Percentiles rank a stretch among this genome's conserved stretches.
Conservation (phyloP, 2,113 vertebrate genomes). For the Monarcha castaneiventris region DNA sequence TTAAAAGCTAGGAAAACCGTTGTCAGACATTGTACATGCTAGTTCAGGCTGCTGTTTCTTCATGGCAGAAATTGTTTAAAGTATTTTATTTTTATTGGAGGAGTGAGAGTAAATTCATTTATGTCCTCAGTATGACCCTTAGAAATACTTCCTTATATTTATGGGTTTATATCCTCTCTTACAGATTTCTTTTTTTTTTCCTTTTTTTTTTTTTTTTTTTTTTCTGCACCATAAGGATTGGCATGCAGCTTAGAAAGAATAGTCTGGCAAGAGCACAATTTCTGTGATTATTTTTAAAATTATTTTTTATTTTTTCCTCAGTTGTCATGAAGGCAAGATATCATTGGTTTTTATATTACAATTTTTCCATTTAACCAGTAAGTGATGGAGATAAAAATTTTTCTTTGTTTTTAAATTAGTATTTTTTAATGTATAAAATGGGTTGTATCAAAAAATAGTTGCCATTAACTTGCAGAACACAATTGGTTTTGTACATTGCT, state of each 20-base stretch:
- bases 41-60: constrained; percentile 40
- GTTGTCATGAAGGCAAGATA: neutral
- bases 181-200: neutral
- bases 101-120: constrained; percentile 65
- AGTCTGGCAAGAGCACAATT: neutral
- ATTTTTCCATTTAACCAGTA: neutral
- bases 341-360: neutral
- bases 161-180: neutral
- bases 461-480: neutral
- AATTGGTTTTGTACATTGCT: neutral
- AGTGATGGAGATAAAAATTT: neutral
- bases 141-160: constrained; percentile 63
- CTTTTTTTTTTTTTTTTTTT: neutral
- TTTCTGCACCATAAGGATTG: neutral
- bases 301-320: neutral
- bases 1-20: neutral
- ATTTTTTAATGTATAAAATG: neutral
- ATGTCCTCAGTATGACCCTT: constrained; percentile 63
- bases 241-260: neutral
- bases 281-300: neutral
- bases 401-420: neutral
- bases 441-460: neutral
- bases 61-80: constrained; percentile 40
- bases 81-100: constrained; percentile 63
- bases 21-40: neutral